A percentile compares a stretch with the other conserved stretches of the same genome.
Evolutionary conservation across 2,797 vertebrate genomes (phyloP).

Genomic region (Manis javanica): DNA sequence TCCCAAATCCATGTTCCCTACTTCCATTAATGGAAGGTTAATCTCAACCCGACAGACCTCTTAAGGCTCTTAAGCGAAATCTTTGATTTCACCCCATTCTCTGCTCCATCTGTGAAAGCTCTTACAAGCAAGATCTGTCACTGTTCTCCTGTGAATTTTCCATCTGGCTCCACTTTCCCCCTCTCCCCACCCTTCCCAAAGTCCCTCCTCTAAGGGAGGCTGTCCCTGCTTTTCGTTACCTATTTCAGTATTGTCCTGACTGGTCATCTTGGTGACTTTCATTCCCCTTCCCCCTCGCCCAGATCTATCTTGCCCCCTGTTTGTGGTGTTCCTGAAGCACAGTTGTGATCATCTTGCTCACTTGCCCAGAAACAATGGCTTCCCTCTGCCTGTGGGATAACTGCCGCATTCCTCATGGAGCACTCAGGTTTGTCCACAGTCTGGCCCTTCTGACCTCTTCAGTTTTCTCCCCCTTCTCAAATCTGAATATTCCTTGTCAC

Average conservation of each 20-base stretch:
- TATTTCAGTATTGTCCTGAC: neutral
- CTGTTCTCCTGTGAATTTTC: neutral
- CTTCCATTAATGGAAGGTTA: neutral
- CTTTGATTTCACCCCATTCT: neutral
- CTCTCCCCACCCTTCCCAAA: neutral
- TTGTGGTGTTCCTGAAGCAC: neutral
- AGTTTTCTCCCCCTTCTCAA: neutral
- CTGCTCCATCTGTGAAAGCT: neutral
- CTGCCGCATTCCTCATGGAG: neutral
- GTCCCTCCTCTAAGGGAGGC: neutral
- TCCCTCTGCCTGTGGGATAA: neutral
- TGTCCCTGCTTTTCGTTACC: neutral
- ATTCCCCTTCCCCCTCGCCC: neutral
- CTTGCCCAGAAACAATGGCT: neutral
- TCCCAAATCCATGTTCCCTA: neutral
- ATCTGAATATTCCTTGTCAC: neutral
- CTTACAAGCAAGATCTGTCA: neutral
- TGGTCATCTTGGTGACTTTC: neutral
- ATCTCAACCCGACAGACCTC: neutral
- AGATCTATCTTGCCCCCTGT: accelerated
- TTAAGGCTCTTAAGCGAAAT: too few relatives aligned
- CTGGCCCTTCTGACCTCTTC: neutral
- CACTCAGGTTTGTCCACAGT: too few relatives aligned
- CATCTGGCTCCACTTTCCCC: neutral
- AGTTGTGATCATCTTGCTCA: neutral